Base-by-base conservation (phyloP, 2,888 invertebrate genomes). In the Belgica antarctica region DNA sequence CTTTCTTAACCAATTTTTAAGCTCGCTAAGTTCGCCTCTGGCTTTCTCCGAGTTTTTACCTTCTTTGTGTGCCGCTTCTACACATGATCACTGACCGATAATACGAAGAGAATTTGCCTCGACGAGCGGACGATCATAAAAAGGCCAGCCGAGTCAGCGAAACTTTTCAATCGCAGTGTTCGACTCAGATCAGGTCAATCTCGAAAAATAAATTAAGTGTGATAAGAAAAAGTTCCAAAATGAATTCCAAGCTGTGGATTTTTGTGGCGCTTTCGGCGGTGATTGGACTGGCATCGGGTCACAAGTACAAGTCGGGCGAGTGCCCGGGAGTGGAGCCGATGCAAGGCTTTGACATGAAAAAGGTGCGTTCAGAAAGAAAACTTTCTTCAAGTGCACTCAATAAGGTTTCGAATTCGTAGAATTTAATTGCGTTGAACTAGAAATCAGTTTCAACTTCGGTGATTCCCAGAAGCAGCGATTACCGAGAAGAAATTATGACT, bases 281-380 rank as follows among this genome's bases (percentile, higher is more conserved):
- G 8, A 27, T 10, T 7, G 41, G 19, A 57, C 27, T 61, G 7
- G 36, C 27, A 65, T 68, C 70, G 15, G 59, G 47, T 3, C 90
- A 90, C 76, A 84, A 87, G 0, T 90, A 90, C 77, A 89, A 89
- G 75, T 79, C 90, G 73, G 91, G 91, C 15, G 81, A 81, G 12
- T 92, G 91, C 75, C 90, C 91, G 0, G 76, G 83, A 7, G 88
- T 90, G 1, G 88, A 90, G 73, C 89, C 90, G 0, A 84, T 88
- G 83, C 79, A 82, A 0, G 85, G 85, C 70, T 92, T 92, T 76
- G 84, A 88, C 71, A 90, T 91, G 87, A 86, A 83, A 72, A 84
- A 82, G 84, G 92, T 90, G 81, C 81, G 31, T 31, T 31, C 10
- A 31, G 34, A 34, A 34, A 34, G 7, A 12, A 34, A 34, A 19